Evolutionary conservation across 2,888 invertebrate genomes (phyloP), one percentile per base, ranked within the genome.

Genomic region (Apotomis betuletana): DNA sequence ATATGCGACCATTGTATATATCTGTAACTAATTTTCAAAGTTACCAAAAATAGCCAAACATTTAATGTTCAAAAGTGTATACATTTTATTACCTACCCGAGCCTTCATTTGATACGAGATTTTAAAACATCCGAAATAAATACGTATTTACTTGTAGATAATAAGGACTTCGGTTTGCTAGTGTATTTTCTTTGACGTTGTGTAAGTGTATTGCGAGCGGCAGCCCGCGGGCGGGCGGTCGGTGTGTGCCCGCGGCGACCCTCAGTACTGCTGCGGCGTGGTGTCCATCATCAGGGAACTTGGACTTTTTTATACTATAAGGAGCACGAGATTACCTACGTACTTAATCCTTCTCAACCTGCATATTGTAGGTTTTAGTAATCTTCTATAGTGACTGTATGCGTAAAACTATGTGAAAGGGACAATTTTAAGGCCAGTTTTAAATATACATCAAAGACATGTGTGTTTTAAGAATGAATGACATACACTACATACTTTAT

Each of bases 141-240:
- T 77, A 83, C 80, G 78, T 85, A 84, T 86, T 83, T 85, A 84
- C 83, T 86, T 83, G 81, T 85, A 81, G 80, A 51, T 38, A 57
- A 81, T 85, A 85, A 86, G 85, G 87, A 90, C 87, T 89, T 88
- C 85, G 86, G 86, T 88, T 90, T 90, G 87, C 87, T 90, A 90
- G 91, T 90, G 87, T 89, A 87, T 83, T 85, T 87, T 86, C 81
- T 87, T 86, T 87, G 87, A 86, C 87, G 83, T 87, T 88, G 89
- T 91, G 88, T 87, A 88, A 86, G 87, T 90, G 90, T 90, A 87
- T 80, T 84, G 84, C 83, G 70, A 44, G 49, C n/a, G 58, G 38
- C 13, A 13, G 36, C 61, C 10, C 44, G 9, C 60, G 44, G 46
- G 38, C 27, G 44, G 5, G 44, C 44, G 44, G 15, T 27, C 44